Percentiles rank a stretch among this genome's conserved stretches.
phyloP scores from a whole-genome alignment of 2,888 invertebrate species.

The Fragum fragum region DNA sequence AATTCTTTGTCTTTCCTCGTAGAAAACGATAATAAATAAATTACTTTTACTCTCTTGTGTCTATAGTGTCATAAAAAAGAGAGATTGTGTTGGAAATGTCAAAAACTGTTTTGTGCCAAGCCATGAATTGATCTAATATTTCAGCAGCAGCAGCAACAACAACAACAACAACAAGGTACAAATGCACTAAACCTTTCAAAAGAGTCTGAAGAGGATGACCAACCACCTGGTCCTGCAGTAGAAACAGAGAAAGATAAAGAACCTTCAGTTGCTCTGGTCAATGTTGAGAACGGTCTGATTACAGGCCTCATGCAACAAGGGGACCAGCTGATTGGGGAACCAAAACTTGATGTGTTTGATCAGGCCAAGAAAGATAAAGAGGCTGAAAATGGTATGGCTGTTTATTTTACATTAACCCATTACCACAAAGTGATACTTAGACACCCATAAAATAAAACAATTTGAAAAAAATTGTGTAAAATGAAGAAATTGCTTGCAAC shows the following conservation, averaged over 20 bases:
- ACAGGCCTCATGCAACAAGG: neutral
- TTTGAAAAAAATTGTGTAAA: too few relatives aligned
- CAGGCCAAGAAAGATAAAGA: constrained; percentile 44
- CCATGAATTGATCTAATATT: constrained; percentile 34
- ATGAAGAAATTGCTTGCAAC: too few relatives aligned
- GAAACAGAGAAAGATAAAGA: constrained; percentile 45
- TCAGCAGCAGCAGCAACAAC: constrained; percentile 70
- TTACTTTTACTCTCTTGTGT: too few relatives aligned
- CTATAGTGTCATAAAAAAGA: too few relatives aligned
- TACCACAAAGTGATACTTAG: too few relatives aligned
- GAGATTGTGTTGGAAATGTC: too few relatives aligned
- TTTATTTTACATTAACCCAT: too few relatives aligned
- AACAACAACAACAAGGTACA: constrained; percentile 73
- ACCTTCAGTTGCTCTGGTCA: constrained; percentile 21
- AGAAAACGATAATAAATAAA: too few relatives aligned
- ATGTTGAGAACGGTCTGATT: constrained; percentile 26
- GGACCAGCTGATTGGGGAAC: constrained; percentile 32
- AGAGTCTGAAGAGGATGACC: constrained; percentile 52
- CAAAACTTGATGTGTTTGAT: neutral
- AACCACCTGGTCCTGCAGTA: constrained; percentile 19
- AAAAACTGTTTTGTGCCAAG: too few relatives aligned
- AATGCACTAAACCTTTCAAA: constrained; percentile 72
- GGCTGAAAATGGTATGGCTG: constrained; percentile 45
- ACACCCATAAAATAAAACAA: too few relatives aligned
- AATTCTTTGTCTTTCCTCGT: too few relatives aligned